phyloP scores from a whole-genome alignment of 2,113 vertebrate species.

The Origma solitaria region DNA sequence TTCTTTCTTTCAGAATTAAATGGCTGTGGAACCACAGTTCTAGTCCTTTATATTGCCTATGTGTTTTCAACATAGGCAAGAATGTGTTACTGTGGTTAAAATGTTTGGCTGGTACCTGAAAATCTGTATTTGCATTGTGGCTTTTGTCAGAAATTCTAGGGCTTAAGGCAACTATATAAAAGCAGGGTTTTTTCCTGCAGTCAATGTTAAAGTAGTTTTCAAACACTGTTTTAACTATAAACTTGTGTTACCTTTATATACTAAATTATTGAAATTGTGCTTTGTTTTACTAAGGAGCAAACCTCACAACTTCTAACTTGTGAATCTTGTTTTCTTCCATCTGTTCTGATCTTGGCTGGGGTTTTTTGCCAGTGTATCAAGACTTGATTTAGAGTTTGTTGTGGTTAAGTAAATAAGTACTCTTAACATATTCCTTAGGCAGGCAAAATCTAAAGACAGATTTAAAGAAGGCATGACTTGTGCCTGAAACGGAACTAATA shows the following conservation, averaged over 20 bases:
- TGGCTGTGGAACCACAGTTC: neutral
- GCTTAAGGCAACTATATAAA: neutral
- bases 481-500: neutral
- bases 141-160: neutral
- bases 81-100: neutral
- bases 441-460: neutral
- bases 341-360: neutral
- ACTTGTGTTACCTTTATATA: neutral
- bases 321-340: neutral
- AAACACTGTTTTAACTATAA: neutral
- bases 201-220: neutral
- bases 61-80: neutral
- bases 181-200: neutral
- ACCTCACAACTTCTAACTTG: neutral
- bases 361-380: neutral
- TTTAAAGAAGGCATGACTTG: neutral
- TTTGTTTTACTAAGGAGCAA: neutral
- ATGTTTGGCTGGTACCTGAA: neutral
- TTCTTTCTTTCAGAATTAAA: neutral
- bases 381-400: neutral
- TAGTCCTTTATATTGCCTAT: neutral
- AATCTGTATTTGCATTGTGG: neutral
- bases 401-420: neutral
- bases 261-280: neutral
- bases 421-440: neutral